These are phyloP conservation scores for Macropis europaea DNA, from an alignment of 2,888 invertebrate species.

Conservation along the genomic window DNA sequence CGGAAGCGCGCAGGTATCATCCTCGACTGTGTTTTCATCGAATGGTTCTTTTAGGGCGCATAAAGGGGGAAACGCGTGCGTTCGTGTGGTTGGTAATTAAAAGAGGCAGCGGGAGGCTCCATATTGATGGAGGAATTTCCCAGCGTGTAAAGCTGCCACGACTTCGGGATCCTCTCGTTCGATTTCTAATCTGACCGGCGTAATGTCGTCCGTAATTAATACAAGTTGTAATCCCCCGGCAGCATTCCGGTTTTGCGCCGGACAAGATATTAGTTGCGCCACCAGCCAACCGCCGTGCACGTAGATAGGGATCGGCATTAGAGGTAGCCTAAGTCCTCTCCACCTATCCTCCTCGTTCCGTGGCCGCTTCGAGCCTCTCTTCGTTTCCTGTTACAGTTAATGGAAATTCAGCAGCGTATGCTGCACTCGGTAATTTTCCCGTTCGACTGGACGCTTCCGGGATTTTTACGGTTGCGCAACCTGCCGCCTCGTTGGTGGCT, in stretches of 20 bases:
- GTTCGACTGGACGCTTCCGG: neutral
- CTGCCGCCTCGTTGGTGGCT: neutral
- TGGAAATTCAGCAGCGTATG: conserved; percentile 76
- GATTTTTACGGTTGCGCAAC: neutral
- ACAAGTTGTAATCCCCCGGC: conserved; percentile 77
- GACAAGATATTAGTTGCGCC: conserved; percentile 77
- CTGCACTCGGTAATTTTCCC: conserved; percentile 74
- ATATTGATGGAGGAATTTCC: conserved; percentile 56
- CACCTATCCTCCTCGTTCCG: conserved; percentile 43
- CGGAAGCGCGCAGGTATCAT: conserved; percentile 38
- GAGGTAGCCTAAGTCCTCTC: conserved; percentile 60
- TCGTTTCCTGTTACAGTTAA: conserved; percentile 76
- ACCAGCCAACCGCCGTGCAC: conserved; percentile 62
- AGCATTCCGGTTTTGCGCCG: conserved; percentile 78
- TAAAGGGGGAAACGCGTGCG: neutral
- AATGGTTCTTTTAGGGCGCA: conserved; percentile 17
- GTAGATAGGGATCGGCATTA: conserved; percentile 76
- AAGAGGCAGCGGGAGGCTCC: conserved; percentile 42
- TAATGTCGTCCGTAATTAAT: conserved; percentile 79
- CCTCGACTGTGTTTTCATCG: conserved; percentile 44
- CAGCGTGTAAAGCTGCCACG: conserved; percentile 52
- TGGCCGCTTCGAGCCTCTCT: conserved; percentile 44
- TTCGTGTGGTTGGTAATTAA: conserved; percentile 47
- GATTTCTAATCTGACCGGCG: conserved; percentile 78
- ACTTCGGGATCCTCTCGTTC: conserved; percentile 64